Conservation (phyloP, 2,113 vertebrate species). For the Fregata magnificens region DNA sequence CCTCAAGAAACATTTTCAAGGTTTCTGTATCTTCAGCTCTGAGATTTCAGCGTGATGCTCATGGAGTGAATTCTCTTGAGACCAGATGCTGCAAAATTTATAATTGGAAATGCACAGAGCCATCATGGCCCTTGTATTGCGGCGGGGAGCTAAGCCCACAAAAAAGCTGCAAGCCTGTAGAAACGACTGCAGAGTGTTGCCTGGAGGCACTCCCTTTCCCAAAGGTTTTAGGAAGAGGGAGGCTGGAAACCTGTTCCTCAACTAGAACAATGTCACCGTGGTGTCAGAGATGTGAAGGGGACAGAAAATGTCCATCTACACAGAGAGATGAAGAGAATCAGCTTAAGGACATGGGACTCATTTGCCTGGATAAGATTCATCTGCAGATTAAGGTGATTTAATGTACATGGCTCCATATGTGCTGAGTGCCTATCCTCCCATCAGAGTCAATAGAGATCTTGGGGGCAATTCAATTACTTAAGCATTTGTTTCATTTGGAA, state of each 20-base stretch:
- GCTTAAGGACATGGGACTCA: background rate
- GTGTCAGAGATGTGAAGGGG: background rate
- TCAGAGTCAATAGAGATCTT: background rate
- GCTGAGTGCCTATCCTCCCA: background rate
- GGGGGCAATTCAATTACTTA: background rate
- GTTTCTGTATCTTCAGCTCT: background rate
- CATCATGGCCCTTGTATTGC: background rate
- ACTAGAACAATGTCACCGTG: background rate
- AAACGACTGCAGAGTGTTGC: background rate
- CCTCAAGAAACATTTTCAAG: background rate
- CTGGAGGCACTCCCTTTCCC: background rate
- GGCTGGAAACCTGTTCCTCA: background rate
- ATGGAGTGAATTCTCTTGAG: background rate
- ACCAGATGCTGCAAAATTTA: constrained; percentile 14
- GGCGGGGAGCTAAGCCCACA: background rate
- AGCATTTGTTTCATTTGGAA: background rate
- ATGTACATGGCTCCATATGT: background rate
- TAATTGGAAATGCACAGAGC: background rate
- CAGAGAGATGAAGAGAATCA: background rate
- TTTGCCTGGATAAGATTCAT: background rate
- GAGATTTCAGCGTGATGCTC: background rate
- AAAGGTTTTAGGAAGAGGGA: background rate
- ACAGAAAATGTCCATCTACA: background rate
- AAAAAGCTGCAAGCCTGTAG: background rate
- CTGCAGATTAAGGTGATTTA: background rate